These are phyloP conservation scores for Ericerus pela DNA, from an alignment of 1,140 invertebrate species.

Conservation along the genomic window DNA sequence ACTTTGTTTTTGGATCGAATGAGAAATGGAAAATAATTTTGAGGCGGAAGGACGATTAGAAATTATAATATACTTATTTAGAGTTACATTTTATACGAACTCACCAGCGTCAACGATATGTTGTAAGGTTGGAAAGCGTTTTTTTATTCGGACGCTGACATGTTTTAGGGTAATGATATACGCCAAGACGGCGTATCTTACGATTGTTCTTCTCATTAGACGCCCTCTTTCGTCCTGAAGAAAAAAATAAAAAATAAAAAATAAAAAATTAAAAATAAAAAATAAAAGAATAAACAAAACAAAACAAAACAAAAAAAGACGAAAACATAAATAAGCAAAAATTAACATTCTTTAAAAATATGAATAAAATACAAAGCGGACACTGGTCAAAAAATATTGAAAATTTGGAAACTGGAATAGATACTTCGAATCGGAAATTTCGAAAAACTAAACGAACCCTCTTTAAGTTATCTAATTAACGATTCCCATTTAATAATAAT, in stretches of 20 bases:
- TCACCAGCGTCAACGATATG: slow-evolving; percentile 79
- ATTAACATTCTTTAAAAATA: no score
- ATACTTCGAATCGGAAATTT: no score
- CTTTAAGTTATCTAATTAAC: no score
- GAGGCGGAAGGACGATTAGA: neutral
- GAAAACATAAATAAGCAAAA: no score
- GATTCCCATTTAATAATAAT: no score
- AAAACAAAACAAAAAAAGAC: no score
- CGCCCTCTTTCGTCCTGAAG: slow-evolving; percentile 68
- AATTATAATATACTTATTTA: neutral
- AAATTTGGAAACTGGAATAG: no score
- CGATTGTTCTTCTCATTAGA: slow-evolving; percentile 75
- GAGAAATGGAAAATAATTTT: neutral
- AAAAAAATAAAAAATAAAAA: neutral
- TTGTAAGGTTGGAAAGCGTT: slow-evolving; percentile 76
- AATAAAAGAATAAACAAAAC: neutral
- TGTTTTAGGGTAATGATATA: slow-evolving; percentile 74
- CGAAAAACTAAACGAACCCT: no score
- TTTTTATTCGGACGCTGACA: slow-evolving; percentile 73
- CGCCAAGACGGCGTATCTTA: slow-evolving; percentile 73
- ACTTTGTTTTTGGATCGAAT: no score
- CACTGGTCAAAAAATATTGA: no score
- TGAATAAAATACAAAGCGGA: no score
- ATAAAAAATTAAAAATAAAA: neutral
- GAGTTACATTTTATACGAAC: no score